These are phyloP conservation scores for Acanthis flammea DNA, from an alignment of 2,797 vertebrate species.

Conservation along the genomic window DNA sequence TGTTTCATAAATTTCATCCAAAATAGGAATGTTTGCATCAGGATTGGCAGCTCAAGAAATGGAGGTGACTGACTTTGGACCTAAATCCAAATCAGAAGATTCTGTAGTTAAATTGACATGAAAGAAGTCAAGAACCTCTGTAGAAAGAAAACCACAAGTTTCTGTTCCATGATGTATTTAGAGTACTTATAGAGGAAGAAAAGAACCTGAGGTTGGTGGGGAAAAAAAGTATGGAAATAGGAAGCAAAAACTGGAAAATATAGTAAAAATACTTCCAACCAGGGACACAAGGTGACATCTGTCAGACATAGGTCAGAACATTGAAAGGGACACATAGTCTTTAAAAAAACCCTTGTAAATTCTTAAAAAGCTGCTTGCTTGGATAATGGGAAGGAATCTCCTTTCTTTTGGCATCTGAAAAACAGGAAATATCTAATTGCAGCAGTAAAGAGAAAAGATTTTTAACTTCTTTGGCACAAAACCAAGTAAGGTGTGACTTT, in stretches of 20 bases:
- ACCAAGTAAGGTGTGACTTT: neutral
- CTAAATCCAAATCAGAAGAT: neutral
- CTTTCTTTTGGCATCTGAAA: neutral
- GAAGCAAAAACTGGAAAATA: neutral
- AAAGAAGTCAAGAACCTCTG: neutral
- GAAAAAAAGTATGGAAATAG: neutral
- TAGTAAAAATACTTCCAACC: neutral
- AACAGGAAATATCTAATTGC: neutral
- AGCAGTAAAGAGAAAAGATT: neutral
- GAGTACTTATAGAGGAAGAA: neutral
- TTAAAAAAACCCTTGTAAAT: neutral
- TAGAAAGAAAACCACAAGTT: neutral
- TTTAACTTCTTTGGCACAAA: neutral
- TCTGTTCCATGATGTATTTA: neutral
- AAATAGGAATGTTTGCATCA: neutral
- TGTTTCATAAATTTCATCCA: neutral
- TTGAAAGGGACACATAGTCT: neutral
- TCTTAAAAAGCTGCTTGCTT: neutral
- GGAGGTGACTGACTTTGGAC: neutral
- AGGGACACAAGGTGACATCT: neutral
- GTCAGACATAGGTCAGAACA: neutral
- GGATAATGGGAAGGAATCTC: neutral
- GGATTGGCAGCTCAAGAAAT: neutral
- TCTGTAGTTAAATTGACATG: neutral
- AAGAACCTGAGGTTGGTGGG: neutral